Percentiles rank a stretch among this genome's conserved stretches.
phyloP scores from a whole-genome alignment of 2,888 invertebrate genomes.

The Cephus pulcher region DNA sequence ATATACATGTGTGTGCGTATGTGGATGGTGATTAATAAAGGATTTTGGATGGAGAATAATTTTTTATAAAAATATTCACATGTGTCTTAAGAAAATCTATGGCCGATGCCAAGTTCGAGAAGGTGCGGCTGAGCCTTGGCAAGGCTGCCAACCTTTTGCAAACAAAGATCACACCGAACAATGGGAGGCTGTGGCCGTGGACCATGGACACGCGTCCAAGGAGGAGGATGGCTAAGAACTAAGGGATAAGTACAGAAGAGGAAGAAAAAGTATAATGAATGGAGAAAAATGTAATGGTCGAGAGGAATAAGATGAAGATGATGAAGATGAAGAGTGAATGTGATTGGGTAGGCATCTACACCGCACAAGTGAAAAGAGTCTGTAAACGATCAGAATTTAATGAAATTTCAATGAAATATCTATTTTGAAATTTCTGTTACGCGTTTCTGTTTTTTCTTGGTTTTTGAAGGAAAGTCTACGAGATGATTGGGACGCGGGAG shows the following conservation, averaged over 20 bases:
- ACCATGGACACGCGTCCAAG: conserved; percentile 13
- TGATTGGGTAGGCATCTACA: not conserved
- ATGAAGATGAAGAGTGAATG: not conserved
- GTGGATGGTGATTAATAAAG: too few species aligned
- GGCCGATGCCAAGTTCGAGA: not conserved
- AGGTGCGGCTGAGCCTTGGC: not conserved
- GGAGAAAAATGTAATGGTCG: not conserved
- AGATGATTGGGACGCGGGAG: too few species aligned
- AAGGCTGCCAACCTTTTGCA: conserved; percentile 7
- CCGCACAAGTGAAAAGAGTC: not conserved
- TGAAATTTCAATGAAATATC: not conserved
- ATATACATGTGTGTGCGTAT: too few species aligned
- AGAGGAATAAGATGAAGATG: not conserved
- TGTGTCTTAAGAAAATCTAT: not conserved
- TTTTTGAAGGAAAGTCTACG: too few species aligned
- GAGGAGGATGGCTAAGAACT: not conserved
- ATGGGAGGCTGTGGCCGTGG: conserved; percentile 34
- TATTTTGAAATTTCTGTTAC: not conserved
- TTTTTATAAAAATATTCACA: not conserved
- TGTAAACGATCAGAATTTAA: not conserved
- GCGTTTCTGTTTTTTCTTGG: too few species aligned
- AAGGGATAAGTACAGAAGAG: not conserved
- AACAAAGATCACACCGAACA: conserved; percentile 34
- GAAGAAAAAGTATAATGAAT: not conserved
- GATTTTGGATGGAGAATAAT: too few species aligned